phyloP scores from a whole-genome alignment of 2,888 invertebrate genomes.

The Portevinia maculata region DNA sequence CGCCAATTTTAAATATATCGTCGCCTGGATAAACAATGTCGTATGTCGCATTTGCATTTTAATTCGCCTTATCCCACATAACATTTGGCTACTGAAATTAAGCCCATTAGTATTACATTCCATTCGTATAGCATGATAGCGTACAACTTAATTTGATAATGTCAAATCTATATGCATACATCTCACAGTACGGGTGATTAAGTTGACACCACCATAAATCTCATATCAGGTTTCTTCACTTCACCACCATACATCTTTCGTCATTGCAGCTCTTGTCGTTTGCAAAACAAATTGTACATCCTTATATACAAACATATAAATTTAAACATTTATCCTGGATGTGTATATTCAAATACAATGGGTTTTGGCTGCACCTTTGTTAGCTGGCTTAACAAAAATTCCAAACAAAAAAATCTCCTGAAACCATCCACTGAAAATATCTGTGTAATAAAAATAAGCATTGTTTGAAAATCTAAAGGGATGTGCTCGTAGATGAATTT shows the following conservation, averaged over 20 bases:
- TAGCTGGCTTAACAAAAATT: background rate
- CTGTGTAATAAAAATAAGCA: background rate
- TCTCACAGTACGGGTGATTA: background rate
- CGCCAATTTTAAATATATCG: too few relatives aligned
- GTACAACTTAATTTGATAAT: background rate
- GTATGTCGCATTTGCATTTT: too few relatives aligned
- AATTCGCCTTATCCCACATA: too few relatives aligned
- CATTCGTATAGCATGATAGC: too few relatives aligned
- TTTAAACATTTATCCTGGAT: constrained; percentile 16
- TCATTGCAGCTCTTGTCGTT: constrained; percentile 3
- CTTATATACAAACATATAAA: constrained; percentile 4
- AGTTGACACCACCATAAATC: constrained; percentile 1
- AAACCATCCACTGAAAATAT: background rate
- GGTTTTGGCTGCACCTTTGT: constrained; percentile 4
- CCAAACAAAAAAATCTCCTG: background rate
- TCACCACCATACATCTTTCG: constrained; percentile 9
- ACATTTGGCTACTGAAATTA: too few relatives aligned
- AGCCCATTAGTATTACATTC: background rate
- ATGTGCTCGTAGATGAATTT: constrained; percentile 35
- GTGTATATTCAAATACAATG: background rate
- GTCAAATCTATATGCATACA: background rate
- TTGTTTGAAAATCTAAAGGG: constrained; percentile 43
- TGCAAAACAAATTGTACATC: constrained; percentile 11
- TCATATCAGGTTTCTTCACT: constrained; percentile 1
- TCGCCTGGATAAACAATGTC: too few relatives aligned